phyloP scores from a whole-genome alignment of 1,140 invertebrate species.

The Dinothrombium tinctorium region DNA sequence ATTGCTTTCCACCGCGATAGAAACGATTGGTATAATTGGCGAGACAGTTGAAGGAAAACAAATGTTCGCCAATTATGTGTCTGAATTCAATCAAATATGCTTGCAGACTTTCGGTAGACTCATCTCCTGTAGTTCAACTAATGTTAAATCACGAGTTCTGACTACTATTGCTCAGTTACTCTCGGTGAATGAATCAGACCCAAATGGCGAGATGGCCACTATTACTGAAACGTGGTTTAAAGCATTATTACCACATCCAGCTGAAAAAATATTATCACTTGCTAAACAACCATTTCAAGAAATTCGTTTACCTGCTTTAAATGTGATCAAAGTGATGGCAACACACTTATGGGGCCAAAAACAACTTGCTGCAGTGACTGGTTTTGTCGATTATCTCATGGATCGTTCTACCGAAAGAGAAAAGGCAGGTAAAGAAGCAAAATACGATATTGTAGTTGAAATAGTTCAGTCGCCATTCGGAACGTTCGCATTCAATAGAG shows the following conservation, averaged over 20 bases:
- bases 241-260: too few relatives aligned
- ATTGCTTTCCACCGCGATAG: neutral
- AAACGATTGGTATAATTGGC: constrained; percentile 2
- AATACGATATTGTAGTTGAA: constrained; percentile 40
- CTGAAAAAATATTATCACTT: constrained; percentile 24
- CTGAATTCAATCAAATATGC: neutral
- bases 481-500: constrained; percentile 33
- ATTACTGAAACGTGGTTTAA: constrained; percentile 35
- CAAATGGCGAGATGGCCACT: constrained; percentile 21
- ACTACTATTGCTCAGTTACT: constrained; percentile 1
- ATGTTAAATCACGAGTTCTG: constrained; percentile 5
- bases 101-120: constrained; percentile 1
- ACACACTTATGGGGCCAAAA: constrained; percentile 36
- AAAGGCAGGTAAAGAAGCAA: constrained; percentile 39
- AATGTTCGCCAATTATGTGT: neutral
- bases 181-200: neutral
- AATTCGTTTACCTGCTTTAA: constrained; percentile 27
- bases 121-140: neutral
- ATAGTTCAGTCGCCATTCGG: constrained; percentile 32
- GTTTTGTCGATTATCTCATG: constrained; percentile 46
- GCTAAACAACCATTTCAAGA: constrained; percentile 36
- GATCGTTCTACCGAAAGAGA: constrained; percentile 37
- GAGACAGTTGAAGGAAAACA: constrained; percentile 3
- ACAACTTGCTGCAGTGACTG: constrained; percentile 30
- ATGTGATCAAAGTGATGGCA: constrained; percentile 27